phyloP scores from a whole-genome alignment of 2,113 vertebrate genomes.

The Esox niger region DNA sequence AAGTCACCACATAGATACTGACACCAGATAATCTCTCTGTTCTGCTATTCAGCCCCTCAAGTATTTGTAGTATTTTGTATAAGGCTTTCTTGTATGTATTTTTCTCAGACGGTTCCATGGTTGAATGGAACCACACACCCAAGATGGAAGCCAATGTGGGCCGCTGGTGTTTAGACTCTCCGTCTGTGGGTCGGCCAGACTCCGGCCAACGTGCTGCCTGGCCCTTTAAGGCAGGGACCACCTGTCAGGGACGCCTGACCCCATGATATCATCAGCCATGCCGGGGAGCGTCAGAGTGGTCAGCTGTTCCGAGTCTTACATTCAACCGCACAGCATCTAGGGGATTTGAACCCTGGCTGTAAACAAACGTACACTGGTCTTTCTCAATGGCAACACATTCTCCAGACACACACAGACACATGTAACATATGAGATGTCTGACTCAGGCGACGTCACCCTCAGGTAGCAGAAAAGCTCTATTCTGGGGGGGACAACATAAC shows the following conservation, averaged over 20 bases:
- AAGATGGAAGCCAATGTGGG: no score
- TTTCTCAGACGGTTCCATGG: no score
- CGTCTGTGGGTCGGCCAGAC: not conserved
- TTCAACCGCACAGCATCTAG: constrained; percentile 30
- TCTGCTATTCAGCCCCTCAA: no score
- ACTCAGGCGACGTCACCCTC: constrained; percentile 29
- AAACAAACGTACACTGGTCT: constrained; percentile 44
- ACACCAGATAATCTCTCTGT: no score
- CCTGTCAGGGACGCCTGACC: constrained; percentile 17
- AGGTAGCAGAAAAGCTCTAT: constrained; percentile 46
- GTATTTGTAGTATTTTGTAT: no score
- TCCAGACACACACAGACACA: not conserved
- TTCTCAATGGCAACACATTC: constrained; percentile 16
- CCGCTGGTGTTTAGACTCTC: no score
- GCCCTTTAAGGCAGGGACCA: constrained; percentile 2
- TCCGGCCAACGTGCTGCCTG: no score
- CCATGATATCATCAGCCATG: constrained; percentile 35
- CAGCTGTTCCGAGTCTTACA: constrained; percentile 47
- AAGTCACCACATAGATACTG: no score
- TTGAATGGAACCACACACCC: no score
- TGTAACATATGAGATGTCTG: not conserved
- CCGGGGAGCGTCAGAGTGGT: constrained; percentile 23
- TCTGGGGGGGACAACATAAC: constrained; percentile 57
- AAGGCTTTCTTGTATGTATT: no score
- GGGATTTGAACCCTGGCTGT: constrained; percentile 29